Base-by-base conservation (phyloP, 2,113 vertebrate species). In the Seriola quinqueradiata region DNA sequence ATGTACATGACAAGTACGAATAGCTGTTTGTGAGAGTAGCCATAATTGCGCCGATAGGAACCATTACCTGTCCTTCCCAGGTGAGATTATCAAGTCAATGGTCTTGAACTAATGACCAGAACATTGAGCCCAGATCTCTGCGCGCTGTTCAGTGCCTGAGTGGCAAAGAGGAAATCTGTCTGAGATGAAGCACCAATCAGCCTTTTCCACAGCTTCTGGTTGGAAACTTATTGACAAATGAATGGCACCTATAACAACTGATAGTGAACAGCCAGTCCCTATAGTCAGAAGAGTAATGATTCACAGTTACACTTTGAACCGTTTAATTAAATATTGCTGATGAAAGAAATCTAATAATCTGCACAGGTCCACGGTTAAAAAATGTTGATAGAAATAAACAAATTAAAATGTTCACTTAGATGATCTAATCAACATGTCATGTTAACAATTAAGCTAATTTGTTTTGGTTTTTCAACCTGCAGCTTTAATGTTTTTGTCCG, bases 61-160 rank as follows among this genome's bases (percentile, higher is more conserved):
- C 89, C 92, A 92, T 94, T 94, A 92, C 91, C 91, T 92, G 92
- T 87, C 76, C 90, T 86, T 92, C 94, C 91, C 92, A 93, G 93
- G 92, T 94, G 89, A 92, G 86, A 92, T 93, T 93, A 93, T 95
- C 84, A 92, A 91, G 88, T 90, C 92, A 93, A 90, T 91, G 92
- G 90, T 90, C 79, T 89, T 77, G 91, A 93, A 94, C 95, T 94
- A 92, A 95, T 91, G 93, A 93, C 91, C 78, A 82, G 85, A 94
- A 92, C 90, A 89, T 87, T 86, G 87, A 87, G 90, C 89, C 86
- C 75, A 73, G 81, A 88, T 89, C 81, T 58, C 77, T 28, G 77
- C 66, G 44, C 74, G 89, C 84, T 86, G 85, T 83, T 88, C 70
- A 3, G 84, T n/a, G 83, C 79, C 71, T 25, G 64, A 83, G 84